Evolutionary conservation across 1,140 invertebrate genomes (phyloP).

Genomic region (Papilio xuthus): DNA sequence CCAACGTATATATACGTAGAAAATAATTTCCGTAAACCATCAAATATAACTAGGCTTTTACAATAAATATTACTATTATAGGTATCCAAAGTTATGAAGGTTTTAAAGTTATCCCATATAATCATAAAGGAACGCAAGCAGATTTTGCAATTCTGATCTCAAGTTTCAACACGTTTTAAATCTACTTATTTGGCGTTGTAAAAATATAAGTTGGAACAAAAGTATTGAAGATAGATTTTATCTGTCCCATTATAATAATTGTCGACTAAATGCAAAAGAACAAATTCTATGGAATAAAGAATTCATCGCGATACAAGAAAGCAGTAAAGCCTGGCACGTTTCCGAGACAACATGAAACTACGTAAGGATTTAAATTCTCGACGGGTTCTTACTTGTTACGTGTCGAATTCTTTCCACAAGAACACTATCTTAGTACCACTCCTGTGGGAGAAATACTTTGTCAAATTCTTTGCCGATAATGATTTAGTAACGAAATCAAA

Average conservation of each 20-base stretch:
- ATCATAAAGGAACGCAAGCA: too few species aligned
- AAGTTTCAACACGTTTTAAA: too few species aligned
- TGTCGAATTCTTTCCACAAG: constrained; percentile 4
- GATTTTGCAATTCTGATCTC: too few species aligned
- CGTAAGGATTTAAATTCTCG: constrained; percentile 26
- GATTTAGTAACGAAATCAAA: not conserved
- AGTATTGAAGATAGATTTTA: not conserved
- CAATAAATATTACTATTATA: not conserved
- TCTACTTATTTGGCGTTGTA: too few species aligned
- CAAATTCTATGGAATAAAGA: constrained; percentile 17
- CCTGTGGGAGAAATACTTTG: not conserved
- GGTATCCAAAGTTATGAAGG: too few species aligned
- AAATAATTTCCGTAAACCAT: not conserved
- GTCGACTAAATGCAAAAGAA: not conserved
- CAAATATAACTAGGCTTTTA: not conserved
- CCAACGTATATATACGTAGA: not conserved
- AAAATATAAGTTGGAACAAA: not conserved
- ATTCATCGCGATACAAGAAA: constrained; percentile 18
- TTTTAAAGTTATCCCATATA: too few species aligned
- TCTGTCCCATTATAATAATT: constrained; percentile 4
- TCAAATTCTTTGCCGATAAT: constrained; percentile 1
- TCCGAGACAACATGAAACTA: constrained; percentile 26
- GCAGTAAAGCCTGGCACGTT: constrained; percentile 12
- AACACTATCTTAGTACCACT: constrained; percentile 4
- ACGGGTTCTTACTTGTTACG: constrained; percentile 19